A percentile compares a stretch with the other conserved stretches of the same genome.
Conservation (phyloP, 2,797 vertebrate species). For the Chromis chromis region DNA sequence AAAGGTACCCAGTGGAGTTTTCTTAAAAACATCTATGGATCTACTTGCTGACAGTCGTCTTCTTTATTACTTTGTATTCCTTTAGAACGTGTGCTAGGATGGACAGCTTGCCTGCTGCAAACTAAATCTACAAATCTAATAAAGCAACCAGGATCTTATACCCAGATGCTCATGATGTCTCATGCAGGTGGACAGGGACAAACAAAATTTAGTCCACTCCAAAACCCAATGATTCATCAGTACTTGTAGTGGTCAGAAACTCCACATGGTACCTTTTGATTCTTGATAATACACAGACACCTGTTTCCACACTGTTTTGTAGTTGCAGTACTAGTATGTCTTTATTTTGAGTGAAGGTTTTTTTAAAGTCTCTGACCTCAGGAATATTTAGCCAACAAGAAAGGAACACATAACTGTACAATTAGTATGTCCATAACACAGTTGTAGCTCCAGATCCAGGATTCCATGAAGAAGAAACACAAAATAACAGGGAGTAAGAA, state of each 20-base stretch:
- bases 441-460: slow-evolving; percentile 8
- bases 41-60: background rate
- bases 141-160: background rate
- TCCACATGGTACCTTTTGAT: background rate
- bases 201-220: background rate
- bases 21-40: background rate
- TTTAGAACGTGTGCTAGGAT: too few relatives aligned
- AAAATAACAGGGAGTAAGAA: slow-evolving; percentile 19
- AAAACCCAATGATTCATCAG: background rate
- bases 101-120: too few relatives aligned
- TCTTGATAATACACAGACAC: background rate
- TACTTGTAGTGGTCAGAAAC: background rate
- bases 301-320: background rate
- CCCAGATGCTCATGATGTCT: background rate
- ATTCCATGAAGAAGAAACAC: background rate
- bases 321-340: too few relatives aligned
- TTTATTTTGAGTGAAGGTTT: background rate
- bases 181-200: background rate
- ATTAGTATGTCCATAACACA: background rate
- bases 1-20: background rate
- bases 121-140: too few relatives aligned
- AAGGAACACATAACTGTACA: background rate
- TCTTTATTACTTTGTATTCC: background rate
- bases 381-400: background rate
- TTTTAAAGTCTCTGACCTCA: background rate